Conservation (phyloP, 2,113 vertebrate genomes). For the Okapia johnstoni region DNA sequence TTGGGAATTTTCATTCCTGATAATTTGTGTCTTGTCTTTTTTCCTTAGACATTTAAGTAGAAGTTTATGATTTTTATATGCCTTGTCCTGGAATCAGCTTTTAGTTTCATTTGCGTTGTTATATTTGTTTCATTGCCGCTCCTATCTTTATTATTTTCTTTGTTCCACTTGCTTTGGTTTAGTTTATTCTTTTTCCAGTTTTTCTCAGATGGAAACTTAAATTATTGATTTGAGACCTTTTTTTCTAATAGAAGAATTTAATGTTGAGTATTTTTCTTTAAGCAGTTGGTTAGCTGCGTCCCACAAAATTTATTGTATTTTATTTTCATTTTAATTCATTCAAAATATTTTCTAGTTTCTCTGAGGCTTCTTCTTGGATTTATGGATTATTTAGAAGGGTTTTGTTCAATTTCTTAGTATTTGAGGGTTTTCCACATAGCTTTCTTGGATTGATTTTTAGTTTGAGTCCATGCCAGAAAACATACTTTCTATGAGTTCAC, state of each 20-base stretch:
- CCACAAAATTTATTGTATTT: neutral
- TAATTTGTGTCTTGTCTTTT: neutral
- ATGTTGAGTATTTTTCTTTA: neutral
- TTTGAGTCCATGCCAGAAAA: neutral
- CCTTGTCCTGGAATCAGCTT: neutral
- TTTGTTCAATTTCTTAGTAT: neutral
- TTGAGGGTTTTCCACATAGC: neutral
- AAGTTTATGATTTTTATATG: neutral
- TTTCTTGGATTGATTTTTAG: neutral
- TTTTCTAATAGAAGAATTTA: neutral
- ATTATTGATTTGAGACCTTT: neutral
- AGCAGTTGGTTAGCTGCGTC: neutral
- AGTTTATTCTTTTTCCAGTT: neutral
- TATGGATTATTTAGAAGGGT: neutral
- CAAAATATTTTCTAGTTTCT: neutral
- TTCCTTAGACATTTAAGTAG: neutral
- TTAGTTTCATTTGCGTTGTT: neutral
- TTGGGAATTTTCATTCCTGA: neutral
- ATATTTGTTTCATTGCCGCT: neutral
- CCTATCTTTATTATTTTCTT: neutral
- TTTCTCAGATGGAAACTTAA: neutral
- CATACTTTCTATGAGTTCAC: neutral
- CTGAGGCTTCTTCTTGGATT: neutral
- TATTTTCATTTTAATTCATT: neutral
- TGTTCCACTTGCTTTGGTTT: neutral